Conservation (phyloP, 2,797 vertebrate genomes). For the Natrix natrix region DNA sequence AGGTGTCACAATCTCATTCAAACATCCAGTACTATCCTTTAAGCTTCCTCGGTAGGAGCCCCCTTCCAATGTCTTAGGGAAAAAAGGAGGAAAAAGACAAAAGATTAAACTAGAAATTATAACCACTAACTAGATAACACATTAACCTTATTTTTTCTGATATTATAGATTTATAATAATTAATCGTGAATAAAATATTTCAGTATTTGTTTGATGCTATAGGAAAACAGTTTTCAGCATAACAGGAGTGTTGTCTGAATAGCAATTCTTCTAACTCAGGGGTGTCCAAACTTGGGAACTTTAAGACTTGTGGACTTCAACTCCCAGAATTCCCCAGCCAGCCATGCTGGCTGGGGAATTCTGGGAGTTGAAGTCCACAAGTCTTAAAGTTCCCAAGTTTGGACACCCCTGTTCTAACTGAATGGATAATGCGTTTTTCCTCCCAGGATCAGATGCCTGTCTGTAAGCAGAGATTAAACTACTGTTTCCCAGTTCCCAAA, state of each 20-base stretch:
- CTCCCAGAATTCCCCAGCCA: too few relatives aligned
- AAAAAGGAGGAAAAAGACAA: constrained; percentile 19
- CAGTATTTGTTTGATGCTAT: not conserved
- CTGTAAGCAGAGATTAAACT: not conserved
- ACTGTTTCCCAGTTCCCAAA: not conserved
- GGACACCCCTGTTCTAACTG: not conserved
- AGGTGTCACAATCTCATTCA: constrained; percentile 76
- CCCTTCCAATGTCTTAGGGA: constrained; percentile 83
- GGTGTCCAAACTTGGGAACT: too few relatives aligned
- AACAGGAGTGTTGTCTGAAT: not conserved
- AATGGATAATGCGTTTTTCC: not conserved
- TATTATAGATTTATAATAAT: constrained; percentile 19
- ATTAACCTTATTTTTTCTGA: not conserved
- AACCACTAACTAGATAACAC: constrained; percentile 11
- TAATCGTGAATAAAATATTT: constrained; percentile 9
- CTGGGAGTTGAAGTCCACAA: too few relatives aligned
- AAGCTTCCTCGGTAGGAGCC: constrained; percentile 83
- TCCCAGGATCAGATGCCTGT: not conserved
- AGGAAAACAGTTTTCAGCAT: not conserved
- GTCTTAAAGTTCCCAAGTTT: too few relatives aligned
- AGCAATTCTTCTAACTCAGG: not conserved
- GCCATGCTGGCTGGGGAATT: too few relatives aligned
- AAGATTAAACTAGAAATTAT: constrained; percentile 34
- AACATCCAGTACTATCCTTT: constrained; percentile 74
- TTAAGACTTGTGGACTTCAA: too few relatives aligned